Conservation (phyloP, 2,888 invertebrate genomes). For the Sceliomorpha sp. region DNA sequence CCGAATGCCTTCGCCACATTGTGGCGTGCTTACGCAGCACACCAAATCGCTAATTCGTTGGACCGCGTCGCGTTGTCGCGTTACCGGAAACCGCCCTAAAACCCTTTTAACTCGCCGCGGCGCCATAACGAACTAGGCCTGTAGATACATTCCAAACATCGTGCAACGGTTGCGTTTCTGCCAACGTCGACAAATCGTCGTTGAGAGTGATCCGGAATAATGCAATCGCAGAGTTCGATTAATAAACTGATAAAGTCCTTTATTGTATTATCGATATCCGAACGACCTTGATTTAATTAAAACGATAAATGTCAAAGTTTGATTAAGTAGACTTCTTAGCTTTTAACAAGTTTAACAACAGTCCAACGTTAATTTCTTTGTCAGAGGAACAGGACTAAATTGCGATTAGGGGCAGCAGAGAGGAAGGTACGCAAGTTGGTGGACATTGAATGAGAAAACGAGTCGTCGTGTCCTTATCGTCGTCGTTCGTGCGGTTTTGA, state of each 20-base stretch:
- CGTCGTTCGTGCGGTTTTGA: constrained; percentile 46
- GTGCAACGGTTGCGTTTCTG: constrained; percentile 14
- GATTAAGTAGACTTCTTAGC: too few relatives aligned
- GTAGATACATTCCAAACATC: constrained; percentile 21
- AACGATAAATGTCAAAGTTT: too few relatives aligned
- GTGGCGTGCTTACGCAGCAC: constrained; percentile 42
- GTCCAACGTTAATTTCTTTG: too few relatives aligned
- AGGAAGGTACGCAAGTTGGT: constrained; percentile 28
- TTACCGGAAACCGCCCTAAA: constrained; percentile 52
- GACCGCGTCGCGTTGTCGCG: constrained; percentile 51
- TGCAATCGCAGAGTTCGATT: too few relatives aligned
- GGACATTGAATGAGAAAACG: constrained; percentile 36
- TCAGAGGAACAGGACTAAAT: too few relatives aligned
- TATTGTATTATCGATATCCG: too few relatives aligned
- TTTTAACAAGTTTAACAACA: too few relatives aligned
- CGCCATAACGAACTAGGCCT: constrained; percentile 35
- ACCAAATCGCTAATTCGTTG: constrained; percentile 55
- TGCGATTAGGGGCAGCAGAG: neutral
- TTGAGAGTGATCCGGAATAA: constrained; percentile 15
- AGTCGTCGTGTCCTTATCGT: constrained; percentile 48
- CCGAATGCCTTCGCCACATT: constrained; percentile 32
- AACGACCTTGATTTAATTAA: too few relatives aligned
- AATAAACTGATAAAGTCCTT: too few relatives aligned
- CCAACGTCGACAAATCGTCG: constrained; percentile 17
- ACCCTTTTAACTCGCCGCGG: constrained; percentile 50